Evolutionary conservation across 2,888 invertebrate genomes (phyloP).

Genomic region (Endotricha flammealis): DNA sequence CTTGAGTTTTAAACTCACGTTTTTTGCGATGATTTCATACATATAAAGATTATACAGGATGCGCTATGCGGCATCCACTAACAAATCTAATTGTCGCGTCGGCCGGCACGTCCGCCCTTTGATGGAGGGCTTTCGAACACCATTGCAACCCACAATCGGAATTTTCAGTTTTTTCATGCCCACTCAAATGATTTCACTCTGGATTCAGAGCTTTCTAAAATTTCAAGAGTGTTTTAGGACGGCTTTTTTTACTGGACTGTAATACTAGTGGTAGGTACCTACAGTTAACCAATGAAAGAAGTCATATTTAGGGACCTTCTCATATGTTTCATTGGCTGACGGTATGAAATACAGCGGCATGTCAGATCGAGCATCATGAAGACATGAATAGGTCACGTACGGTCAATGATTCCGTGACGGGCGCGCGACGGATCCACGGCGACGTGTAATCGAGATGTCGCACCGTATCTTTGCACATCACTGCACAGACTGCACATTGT

Average conservation of each 20-base stretch:
- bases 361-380: too few species aligned
- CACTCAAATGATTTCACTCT: not conserved
- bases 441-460: slow-evolving; percentile 6
- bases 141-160: slow-evolving; percentile 23
- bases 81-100: slow-evolving; percentile 69
- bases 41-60: not conserved
- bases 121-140: slow-evolving; percentile 58
- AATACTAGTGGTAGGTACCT: too few species aligned
- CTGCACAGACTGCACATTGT: too few species aligned
- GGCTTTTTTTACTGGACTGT: too few species aligned
- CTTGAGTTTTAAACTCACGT: not conserved
- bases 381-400: not conserved
- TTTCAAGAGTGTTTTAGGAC: too few species aligned
- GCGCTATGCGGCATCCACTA: slow-evolving; percentile 35
- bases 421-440: slow-evolving; percentile 1
- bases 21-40: not conserved
- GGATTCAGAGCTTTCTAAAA: too few species aligned
- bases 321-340: too few species aligned
- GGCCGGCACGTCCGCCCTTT: slow-evolving; percentile 58
- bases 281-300: too few species aligned
- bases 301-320: too few species aligned
- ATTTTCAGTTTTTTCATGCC: not conserved
- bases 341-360: too few species aligned
- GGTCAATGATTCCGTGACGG: slow-evolving; percentile 1
- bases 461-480: slow-evolving; percentile 8